Conservation (phyloP, 1,140 invertebrate genomes). For the Cyrtorhinus lividipennis region DNA sequence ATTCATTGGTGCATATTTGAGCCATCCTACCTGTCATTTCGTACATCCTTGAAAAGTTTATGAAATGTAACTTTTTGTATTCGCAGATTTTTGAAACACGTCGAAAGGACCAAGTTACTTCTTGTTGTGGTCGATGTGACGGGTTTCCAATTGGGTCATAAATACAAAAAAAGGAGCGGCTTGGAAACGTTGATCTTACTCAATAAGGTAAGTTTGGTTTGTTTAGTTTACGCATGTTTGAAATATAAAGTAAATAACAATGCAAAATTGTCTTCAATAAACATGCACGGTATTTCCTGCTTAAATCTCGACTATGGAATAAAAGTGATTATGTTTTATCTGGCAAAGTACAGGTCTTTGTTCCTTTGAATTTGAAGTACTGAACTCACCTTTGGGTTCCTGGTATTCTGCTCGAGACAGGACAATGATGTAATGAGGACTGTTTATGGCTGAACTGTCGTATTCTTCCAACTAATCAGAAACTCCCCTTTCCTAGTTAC, state of each 20-base stretch:
- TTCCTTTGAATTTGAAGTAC: no score
- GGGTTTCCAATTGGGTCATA: slow-evolving; percentile 63
- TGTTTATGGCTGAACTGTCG: slow-evolving; percentile 11
- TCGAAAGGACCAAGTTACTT: slow-evolving; percentile 78
- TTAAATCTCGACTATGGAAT: not conserved
- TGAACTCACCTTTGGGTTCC: not conserved
- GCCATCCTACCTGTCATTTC: not conserved
- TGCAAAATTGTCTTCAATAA: not conserved
- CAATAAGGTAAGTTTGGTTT: slow-evolving; percentile 51
- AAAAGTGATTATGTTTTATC: not conserved
- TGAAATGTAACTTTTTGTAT: no score
- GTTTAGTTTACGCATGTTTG: slow-evolving; percentile 12
- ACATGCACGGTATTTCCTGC: not conserved
- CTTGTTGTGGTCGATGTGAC: slow-evolving; percentile 79
- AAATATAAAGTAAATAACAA: slow-evolving; percentile 4
- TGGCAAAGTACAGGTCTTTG: no score
- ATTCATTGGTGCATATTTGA: not conserved
- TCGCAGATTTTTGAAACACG: slow-evolving; percentile 65
- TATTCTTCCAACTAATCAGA: no score
- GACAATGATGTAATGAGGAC: not conserved
- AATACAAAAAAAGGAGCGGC: slow-evolving; percentile 49
- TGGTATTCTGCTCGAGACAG: not conserved
- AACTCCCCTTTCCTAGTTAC: no score
- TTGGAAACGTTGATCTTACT: slow-evolving; percentile 77
- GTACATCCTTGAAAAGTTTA: no score